These are phyloP conservation scores for Ephydatia muelleri DNA, from an alignment of 37 sponge, comb jelly and placozoan species.

Conservation along the genomic window DNA sequence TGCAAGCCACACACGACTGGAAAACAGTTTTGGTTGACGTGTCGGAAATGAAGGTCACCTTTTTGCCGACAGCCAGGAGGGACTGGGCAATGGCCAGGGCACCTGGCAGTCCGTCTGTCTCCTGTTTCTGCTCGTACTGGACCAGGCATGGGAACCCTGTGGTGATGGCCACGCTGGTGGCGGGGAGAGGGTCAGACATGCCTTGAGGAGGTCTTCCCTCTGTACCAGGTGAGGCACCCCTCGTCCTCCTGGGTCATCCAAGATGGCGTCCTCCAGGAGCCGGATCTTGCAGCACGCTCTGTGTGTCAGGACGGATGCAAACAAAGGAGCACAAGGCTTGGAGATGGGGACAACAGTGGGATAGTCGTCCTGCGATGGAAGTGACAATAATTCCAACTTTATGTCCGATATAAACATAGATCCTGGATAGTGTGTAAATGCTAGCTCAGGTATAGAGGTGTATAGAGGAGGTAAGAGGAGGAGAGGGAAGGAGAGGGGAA, in stretches of 20 bases:
- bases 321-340: conserved; percentile 33
- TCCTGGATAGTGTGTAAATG: conserved; percentile 85
- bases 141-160: conserved; percentile 69
- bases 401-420: conserved; percentile 88
- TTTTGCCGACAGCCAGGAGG: conserved; percentile 55
- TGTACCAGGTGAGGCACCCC: conserved; percentile 43
- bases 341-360: conserved; percentile 34
- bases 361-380: neutral
- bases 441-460: conserved; percentile 52
- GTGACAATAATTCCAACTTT: neutral
- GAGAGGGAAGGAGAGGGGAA: too few relatives aligned
- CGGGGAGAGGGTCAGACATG: conserved; percentile 64
- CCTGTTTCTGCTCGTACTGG: conserved; percentile 52
- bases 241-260: conserved; percentile 67
- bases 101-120: conserved; percentile 86
- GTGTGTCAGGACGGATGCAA: conserved; percentile 33
- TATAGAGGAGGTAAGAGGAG: too few relatives aligned
- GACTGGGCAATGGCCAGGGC: conserved; percentile 71
- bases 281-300: neutral
- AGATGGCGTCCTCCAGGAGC: conserved; percentile 50
- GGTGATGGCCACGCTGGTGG: conserved; percentile 67
- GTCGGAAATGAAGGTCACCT: conserved; percentile 47
- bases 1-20: conserved; percentile 25
- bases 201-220: conserved; percentile 56
- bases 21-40: neutral